Conservation (phyloP, 2,113 vertebrate genomes). For the Megalops atlanticus region DNA sequence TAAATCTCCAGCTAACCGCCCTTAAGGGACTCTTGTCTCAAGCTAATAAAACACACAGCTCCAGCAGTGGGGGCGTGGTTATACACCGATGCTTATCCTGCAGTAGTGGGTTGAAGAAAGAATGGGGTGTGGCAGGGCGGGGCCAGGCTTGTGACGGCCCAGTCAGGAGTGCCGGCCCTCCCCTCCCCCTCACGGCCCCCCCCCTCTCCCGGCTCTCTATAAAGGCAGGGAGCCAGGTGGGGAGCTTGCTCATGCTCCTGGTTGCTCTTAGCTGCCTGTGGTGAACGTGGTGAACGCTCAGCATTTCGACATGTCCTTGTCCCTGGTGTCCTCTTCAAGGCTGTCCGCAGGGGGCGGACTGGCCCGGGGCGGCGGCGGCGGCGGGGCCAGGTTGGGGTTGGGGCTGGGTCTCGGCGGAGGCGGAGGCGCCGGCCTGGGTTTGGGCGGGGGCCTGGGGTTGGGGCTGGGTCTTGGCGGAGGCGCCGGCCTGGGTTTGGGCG, state of each 20-base stretch:
- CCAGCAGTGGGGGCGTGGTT: not conserved
- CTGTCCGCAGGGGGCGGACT: slow-evolving; percentile 27
- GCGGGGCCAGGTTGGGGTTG: not conserved
- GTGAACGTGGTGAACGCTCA: slow-evolving; percentile 20
- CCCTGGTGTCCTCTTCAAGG: slow-evolving; percentile 38
- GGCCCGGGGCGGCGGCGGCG: not conserved
- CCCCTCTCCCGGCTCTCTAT: slow-evolving; percentile 26
- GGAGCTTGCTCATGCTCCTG: not conserved
- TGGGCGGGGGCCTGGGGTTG: not conserved
- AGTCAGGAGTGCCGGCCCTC: slow-evolving; percentile 27
- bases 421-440: not conserved
- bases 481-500: not conserved
- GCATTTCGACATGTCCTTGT: slow-evolving; percentile 44
- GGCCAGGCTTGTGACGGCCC: not conserved
- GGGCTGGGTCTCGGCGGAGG: slow-evolving; percentile 11
- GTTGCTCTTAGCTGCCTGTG: slow-evolving; percentile 9
- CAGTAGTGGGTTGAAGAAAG: not conserved
- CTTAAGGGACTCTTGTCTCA: not conserved
- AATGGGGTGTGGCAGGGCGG: not conserved
- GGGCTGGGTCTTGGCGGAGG: slow-evolving; percentile 7
- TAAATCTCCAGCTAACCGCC: not conserved
- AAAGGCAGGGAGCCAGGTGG: not conserved
- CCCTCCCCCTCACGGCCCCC: slow-evolving; percentile 10
- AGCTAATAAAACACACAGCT: not conserved
- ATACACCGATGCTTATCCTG: not conserved